These are phyloP conservation scores for Plectrocnemia conspersa DNA, from an alignment of 1,140 invertebrate genomes.

Conservation along the genomic window DNA sequence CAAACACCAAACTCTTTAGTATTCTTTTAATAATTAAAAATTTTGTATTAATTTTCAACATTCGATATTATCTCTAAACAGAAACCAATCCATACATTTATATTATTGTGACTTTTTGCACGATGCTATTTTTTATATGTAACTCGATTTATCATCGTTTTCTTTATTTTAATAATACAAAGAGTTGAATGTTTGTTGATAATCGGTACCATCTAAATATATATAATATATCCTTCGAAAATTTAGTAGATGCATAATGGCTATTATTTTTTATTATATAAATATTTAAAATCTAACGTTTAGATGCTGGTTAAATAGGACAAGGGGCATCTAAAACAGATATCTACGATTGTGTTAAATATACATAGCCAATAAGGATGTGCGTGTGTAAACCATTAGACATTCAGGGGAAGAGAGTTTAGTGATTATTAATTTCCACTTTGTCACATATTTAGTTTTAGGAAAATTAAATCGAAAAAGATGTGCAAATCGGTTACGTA, in stretches of 20 bases:
- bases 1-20: slow-evolving; percentile 54
- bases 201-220: slow-evolving; percentile 37
- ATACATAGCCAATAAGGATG: slow-evolving; percentile 7
- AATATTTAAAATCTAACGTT: background rate
- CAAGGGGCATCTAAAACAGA: background rate
- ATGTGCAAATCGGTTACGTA: too few relatives aligned
- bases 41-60: slow-evolving; percentile 1
- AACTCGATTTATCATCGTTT: background rate
- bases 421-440: too few relatives aligned
- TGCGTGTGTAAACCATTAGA: slow-evolving; percentile 34
- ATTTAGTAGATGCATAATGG: too few relatives aligned
- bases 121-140: too few relatives aligned
- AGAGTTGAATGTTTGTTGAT: slow-evolving; percentile 57
- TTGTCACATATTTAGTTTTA: too few relatives aligned
- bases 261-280: background rate
- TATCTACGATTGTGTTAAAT: slow-evolving; percentile 6
- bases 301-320: background rate
- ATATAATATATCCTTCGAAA: too few relatives aligned
- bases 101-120: too few relatives aligned
- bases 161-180: slow-evolving; percentile 32
- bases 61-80: slow-evolving; percentile 6
- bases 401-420: slow-evolving; percentile 31
- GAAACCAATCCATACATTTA: too few relatives aligned
- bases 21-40: slow-evolving; percentile 29
- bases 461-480: too few relatives aligned